Conservation (phyloP, 2,797 vertebrate genomes). For the Vespertilio murinus region DNA sequence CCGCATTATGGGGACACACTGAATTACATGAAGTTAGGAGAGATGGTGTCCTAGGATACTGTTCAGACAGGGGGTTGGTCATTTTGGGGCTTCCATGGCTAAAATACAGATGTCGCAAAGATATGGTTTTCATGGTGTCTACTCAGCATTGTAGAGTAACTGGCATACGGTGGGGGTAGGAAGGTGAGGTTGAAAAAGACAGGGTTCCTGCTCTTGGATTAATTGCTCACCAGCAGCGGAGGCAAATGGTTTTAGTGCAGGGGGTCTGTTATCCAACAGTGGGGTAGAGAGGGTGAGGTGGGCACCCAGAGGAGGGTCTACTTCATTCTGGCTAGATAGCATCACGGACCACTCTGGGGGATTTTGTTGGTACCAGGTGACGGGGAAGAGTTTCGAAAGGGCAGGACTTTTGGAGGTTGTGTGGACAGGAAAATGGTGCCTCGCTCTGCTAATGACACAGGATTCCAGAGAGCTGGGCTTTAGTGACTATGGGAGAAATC, state of each 20-base stretch:
- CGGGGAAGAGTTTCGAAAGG: neutral
- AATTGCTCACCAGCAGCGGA: neutral
- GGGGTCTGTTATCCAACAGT: neutral
- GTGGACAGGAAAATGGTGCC: neutral
- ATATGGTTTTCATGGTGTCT: neutral
- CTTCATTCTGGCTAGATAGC: too few relatives aligned
- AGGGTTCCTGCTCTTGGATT: fast-evolving
- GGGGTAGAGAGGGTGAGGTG: neutral
- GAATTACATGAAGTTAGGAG: neutral
- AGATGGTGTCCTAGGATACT: neutral
- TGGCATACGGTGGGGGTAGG: too few relatives aligned
- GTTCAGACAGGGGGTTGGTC: neutral
- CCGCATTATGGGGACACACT: neutral
- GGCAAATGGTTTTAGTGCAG: neutral
- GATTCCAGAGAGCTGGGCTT: neutral
- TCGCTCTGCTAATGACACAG: neutral
- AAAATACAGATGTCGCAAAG: neutral
- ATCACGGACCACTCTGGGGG: neutral
- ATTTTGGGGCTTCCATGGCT: neutral
- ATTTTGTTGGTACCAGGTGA: neutral
- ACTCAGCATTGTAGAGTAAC: neutral
- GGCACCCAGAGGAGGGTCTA: neutral
- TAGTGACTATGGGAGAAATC: neutral
- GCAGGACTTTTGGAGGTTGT: neutral
- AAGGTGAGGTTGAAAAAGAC: neutral